phyloP scores from a whole-genome alignment of 2,113 vertebrate genomes.

The Aspiorhynchus laticeps region DNA sequence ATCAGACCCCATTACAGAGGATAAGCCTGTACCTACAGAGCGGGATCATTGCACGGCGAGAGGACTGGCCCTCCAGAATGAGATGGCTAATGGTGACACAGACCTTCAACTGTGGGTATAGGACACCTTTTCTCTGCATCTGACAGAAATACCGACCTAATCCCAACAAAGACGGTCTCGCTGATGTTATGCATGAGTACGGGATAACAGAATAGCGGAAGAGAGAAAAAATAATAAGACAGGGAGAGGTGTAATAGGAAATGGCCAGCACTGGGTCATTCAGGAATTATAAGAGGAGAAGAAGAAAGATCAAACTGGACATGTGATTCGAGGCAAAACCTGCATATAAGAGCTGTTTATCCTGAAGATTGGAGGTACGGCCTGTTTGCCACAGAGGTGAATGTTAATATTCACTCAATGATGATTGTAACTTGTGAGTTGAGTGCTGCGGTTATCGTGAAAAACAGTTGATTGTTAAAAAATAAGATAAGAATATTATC shows the following conservation, averaged over 20 bases:
- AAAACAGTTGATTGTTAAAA: not conserved
- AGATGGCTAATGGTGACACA: slow-evolving; percentile 40
- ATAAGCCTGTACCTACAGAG: slow-evolving; percentile 39
- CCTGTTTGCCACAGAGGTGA: not conserved
- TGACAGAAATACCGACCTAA: slow-evolving; percentile 38
- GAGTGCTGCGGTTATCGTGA: not conserved
- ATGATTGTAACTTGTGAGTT: not conserved
- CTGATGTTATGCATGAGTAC: slow-evolving; percentile 32
- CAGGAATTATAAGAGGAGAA: slow-evolving; percentile 6
- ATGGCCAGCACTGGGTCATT: slow-evolving; percentile 14
- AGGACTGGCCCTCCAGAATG: slow-evolving; percentile 32
- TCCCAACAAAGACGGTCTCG: slow-evolving; percentile 32
- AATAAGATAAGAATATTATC: not conserved
- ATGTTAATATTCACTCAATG: not conserved
- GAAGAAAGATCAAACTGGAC: slow-evolving; percentile 24
- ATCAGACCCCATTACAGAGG: slow-evolving; percentile 51
- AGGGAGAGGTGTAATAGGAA: slow-evolving; percentile 8
- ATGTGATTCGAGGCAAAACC: not conserved
- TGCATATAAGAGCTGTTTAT: not conserved
- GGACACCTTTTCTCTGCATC: slow-evolving; percentile 44
- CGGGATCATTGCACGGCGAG: slow-evolving; percentile 11
- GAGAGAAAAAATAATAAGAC: slow-evolving; percentile 8
- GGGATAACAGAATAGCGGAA: slow-evolving; percentile 11
- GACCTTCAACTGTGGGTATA: slow-evolving; percentile 22
- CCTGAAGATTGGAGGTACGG: not conserved